Conservation (phyloP, 2,888 invertebrate genomes). For the Yponomeuta sedellus region DNA sequence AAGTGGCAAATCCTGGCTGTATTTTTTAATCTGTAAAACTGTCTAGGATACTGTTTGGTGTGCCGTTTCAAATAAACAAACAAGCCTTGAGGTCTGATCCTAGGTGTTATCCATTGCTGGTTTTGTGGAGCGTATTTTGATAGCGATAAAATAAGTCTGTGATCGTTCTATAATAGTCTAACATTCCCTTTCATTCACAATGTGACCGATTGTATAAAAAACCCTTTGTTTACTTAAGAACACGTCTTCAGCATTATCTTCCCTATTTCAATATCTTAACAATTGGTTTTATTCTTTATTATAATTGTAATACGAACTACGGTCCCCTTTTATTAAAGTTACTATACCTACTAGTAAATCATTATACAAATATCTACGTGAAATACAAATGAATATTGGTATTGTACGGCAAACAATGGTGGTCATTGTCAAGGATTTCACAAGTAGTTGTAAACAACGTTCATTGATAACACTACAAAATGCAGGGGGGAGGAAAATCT, state of each 20-base stretch:
- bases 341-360: not conserved
- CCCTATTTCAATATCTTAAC: not conserved
- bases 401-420: conserved; percentile 7
- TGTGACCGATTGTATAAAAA: too few relatives aligned
- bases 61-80: too few relatives aligned
- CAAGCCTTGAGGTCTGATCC: too few relatives aligned
- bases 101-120: too few relatives aligned
- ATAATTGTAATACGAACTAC: not conserved
- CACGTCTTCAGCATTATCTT: not conserved
- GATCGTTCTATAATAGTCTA: not conserved
- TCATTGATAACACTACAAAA: not conserved
- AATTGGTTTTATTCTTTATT: not conserved
- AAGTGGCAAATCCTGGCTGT: too few relatives aligned
- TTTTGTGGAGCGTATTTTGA: not conserved
- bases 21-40: too few relatives aligned
- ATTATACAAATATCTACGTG: not conserved
- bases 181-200: too few relatives aligned
- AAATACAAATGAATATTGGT: not conserved
- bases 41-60: too few relatives aligned
- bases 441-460: not conserved
- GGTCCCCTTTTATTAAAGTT: too few relatives aligned
- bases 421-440: conserved; percentile 12
- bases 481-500: not conserved
- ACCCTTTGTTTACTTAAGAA: too few relatives aligned
- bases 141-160: not conserved